A percentile compares a stretch with the other conserved stretches of the same genome.
Evolutionary conservation across 2,113 vertebrate genomes (phyloP).

Genomic region (Amblyopsis rosae): DNA sequence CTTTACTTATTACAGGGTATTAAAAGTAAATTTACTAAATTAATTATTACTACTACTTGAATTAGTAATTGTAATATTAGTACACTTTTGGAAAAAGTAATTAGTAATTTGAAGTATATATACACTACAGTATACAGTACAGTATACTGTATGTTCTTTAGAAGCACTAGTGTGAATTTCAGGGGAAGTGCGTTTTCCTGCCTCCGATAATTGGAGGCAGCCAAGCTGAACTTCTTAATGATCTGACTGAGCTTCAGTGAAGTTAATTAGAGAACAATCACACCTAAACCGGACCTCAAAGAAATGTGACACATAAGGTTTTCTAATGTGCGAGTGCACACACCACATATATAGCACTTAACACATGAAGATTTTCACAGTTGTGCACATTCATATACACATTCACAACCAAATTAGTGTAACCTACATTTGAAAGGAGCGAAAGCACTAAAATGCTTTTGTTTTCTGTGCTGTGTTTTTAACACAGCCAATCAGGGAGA

Average conservation of each 20-base stretch:
- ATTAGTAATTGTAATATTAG: no score
- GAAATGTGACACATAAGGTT: conserved; percentile 70
- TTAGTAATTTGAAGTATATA: not conserved
- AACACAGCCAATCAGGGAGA: conserved; percentile 50
- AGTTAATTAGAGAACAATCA: conserved; percentile 83
- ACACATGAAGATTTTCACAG: not conserved
- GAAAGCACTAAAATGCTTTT: not conserved
- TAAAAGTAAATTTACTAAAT: no score
- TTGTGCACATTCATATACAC: not conserved
- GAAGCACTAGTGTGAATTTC: conserved; percentile 56
- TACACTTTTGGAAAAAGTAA: not conserved
- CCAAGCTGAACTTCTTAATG: conserved; percentile 85
- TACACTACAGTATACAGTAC: not conserved
- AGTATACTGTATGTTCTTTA: not conserved
- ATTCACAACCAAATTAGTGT: not conserved
- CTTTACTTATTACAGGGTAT: no score
- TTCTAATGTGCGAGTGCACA: conserved; percentile 13
- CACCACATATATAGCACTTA: not conserved
- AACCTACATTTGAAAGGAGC: no score
- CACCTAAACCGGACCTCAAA: conserved; percentile 74
- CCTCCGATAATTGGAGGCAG: conserved; percentile 80
- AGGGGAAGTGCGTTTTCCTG: conserved; percentile 66
- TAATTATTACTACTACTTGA: no score
- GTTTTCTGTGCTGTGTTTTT: conserved; percentile 25
- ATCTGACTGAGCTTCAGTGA: conserved; percentile 80